Evolutionary conservation across 37 sponge, comb jelly and placozoan genomes (phyloP), one percentile per base, ranked within the genome.

Genomic region (Hexactinellida sp.): DNA sequence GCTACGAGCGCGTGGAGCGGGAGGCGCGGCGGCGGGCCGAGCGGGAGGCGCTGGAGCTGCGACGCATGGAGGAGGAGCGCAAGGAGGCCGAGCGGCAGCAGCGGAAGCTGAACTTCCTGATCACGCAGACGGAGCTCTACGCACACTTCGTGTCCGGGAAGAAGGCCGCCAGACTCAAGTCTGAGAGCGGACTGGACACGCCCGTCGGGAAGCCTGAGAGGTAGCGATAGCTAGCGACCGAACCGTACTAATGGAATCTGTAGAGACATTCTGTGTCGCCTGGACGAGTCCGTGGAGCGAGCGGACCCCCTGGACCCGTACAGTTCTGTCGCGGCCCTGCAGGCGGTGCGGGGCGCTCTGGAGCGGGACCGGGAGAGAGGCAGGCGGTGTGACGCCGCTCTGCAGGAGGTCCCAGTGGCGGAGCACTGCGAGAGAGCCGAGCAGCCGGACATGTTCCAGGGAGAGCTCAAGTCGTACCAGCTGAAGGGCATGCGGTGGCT

Each of bases 101-200:
- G 82, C 37, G 96, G 63, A 96, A 96, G 38, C 92, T 96, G 28
- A 96, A 96, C 85, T 96, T 96, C 82, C 89, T 96, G 28, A 96
- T 96, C 85, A 96, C 96, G n/a, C 96, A 96, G 55, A 96, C 96
- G 36, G 96, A 96, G 86, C 85, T 96, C 71, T 96, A 92, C 88
- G 96, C 96, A 87, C 96, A 96, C 84, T 96, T 96, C 87, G 92
- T 96, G 88, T 90, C 91, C n/a, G 94, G 91, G 86, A 96, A 96
- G 85, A 82, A 92, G 38, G 91, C 91, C n/a, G 90, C 88, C 86
- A 19, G 36, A 47, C 30, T 52, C 71, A 32, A 63, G 76, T 63
- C 76, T 7, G 76, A 63, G 76, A 63, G 76, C 13, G 76, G 76
- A 63, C 1, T 63, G 13, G 76, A 63, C 16, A 47, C 52, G n/a